Base-by-base conservation (phyloP, 92 coral and sea anemone genomes). In the Hydrozoanthus gracilis region DNA sequence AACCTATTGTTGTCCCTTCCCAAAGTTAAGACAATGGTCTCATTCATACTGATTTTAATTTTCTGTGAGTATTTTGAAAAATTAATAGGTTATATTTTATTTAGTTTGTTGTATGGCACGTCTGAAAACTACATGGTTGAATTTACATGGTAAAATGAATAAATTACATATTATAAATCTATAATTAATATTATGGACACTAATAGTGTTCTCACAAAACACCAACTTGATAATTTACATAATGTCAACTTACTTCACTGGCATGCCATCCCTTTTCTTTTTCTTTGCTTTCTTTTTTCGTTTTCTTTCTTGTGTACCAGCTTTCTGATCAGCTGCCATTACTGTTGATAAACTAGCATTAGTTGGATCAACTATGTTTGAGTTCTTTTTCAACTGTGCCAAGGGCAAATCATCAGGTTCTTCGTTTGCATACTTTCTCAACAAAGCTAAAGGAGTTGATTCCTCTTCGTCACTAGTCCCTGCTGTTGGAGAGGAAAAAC, bases 201-300 rank as follows among this genome's bases (percentile, higher is more conserved):
- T 60, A 60, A 64, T 35, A 15, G 0, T 1, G n/a, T n/a, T 15
- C 27, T 15, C 18, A 5, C 9, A 6, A n/a, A 9, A 15, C 35
- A 6, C 27, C n/a, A 11, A 20, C 11, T 16, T 20, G 6, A 9
- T 20, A 68, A 27, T 0, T 14, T 44, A 45, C 6, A 71, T 20
- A 4, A 73, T 48, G 20, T 8, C 11, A 49, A 80, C 85, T 65
- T 80, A 80, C 85, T 80, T 80, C 11, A 20, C 17, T 12, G 85
- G 85, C 14, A 64, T 74, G 5, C 74, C 74, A 48, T 65, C 85
- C 66, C 74, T 80, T 80, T 80, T 80, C 74, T 80, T 80, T 80
- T 80, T 80, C 74, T 80, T 80, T 17, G 73, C 4, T 4, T 80
- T 80, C 85, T 80, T 80, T 51, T 80, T 80, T 60, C 18, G 64